Evolutionary conservation across 2,113 vertebrate genomes (phyloP).

Genomic region (Leptocoma aspasia): DNA sequence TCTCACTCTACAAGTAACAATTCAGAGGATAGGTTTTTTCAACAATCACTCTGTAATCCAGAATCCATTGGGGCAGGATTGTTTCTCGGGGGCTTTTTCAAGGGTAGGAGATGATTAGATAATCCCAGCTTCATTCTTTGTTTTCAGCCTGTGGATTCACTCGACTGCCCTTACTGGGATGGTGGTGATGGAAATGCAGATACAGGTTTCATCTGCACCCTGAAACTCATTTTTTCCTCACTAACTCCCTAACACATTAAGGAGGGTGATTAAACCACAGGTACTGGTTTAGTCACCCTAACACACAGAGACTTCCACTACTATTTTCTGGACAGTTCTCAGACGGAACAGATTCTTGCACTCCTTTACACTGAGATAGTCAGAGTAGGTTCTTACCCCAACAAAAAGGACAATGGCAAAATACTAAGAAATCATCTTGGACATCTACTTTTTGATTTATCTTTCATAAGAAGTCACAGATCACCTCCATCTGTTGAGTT

Average conservation of each 20-base stretch:
- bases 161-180: accelerated
- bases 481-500: background rate
- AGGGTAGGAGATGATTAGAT: background rate
- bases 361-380: background rate
- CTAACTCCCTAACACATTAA: background rate
- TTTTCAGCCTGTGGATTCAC: background rate
- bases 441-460: background rate
- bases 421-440: background rate
- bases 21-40: background rate
- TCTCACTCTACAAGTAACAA: background rate
- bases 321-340: background rate
- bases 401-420: background rate
- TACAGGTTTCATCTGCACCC: background rate
- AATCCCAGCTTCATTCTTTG: background rate
- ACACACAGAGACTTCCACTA: background rate
- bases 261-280: background rate
- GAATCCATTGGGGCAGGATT: background rate
- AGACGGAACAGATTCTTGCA: background rate
- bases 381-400: background rate
- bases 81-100: background rate
- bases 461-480: background rate
- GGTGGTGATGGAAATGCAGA: background rate
- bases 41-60: background rate
- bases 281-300: no score
- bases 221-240: background rate